Percentiles rank a stretch among this genome's conserved stretches.
Evolutionary conservation across 2,797 vertebrate species (phyloP).

Genomic region (Myiothlypis coronata): DNA sequence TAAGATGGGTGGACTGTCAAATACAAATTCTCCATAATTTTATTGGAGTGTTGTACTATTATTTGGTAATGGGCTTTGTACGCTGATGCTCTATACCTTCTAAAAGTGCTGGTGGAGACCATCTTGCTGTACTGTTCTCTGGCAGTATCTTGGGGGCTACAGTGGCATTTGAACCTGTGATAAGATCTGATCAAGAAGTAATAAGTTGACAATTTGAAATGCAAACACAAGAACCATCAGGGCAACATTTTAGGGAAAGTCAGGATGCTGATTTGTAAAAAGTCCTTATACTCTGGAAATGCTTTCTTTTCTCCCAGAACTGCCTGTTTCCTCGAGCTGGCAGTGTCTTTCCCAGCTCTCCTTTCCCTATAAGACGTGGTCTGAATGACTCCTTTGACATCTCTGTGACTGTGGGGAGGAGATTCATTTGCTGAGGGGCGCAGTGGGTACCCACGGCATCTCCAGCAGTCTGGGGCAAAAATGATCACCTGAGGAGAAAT

Average conservation of each 20-base stretch:
- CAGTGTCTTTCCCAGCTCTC: background rate
- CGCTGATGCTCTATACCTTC: background rate
- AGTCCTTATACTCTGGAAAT: background rate
- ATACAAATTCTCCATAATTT: background rate
- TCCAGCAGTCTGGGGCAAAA: background rate
- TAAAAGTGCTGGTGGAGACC: background rate
- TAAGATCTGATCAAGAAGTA: conserved; percentile 6
- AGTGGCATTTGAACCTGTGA: conserved; percentile 9
- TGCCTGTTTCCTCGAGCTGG: background rate
- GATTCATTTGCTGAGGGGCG: background rate
- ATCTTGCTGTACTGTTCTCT: background rate
- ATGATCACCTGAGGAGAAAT: background rate
- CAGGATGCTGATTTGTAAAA: background rate
- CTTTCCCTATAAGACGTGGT: background rate
- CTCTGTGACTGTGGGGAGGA: background rate
- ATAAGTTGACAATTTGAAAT: background rate
- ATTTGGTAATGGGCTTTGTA: background rate
- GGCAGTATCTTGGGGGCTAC: background rate
- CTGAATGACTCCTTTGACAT: background rate
- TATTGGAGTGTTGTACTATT: background rate
- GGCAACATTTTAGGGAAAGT: background rate
- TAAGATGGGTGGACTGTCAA: background rate
- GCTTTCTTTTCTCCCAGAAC: background rate
- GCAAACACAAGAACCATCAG: background rate
- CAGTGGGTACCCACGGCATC: background rate